Conservation (phyloP, 1,140 invertebrate species). For the Tetramorium alpestre region DNA sequence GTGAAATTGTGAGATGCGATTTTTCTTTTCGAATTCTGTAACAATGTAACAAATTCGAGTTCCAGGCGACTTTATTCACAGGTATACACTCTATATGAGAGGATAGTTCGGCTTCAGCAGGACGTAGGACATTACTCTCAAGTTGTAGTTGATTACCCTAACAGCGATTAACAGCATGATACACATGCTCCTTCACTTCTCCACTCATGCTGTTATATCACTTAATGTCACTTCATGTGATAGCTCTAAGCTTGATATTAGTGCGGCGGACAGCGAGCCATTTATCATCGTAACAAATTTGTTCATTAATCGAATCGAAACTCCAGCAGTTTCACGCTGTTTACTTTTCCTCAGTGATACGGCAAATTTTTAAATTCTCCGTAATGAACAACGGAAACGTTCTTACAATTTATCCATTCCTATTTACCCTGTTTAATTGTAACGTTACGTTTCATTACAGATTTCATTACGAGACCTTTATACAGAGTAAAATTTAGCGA, state of each 20-base stretch:
- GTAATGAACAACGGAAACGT: too few relatives aligned
- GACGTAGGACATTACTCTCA: background rate
- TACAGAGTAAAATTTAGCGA: background rate
- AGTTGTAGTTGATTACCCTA: slow-evolving; percentile 46
- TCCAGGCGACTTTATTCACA: background rate
- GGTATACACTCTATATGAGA: background rate
- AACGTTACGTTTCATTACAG: background rate
- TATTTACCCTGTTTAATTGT: background rate
- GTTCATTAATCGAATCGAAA: slow-evolving; percentile 37
- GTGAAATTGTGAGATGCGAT: too few relatives aligned
- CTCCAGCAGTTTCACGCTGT: background rate
- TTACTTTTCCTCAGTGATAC: background rate
- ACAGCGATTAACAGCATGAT: slow-evolving; percentile 48
- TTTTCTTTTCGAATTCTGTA: background rate
- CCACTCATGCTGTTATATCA: slow-evolving; percentile 39
- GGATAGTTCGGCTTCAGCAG: background rate
- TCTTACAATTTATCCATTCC: background rate
- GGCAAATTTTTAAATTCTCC: background rate
- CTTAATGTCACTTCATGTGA: slow-evolving; percentile 44
- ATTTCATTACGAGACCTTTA: background rate
- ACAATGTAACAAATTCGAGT: background rate
- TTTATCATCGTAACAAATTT: slow-evolving; percentile 52
- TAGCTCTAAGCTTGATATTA: slow-evolving; percentile 52
- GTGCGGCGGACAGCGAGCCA: slow-evolving; percentile 21
- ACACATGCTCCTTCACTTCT: slow-evolving; percentile 49